Percentiles rank a stretch among this genome's conserved stretches.
Conservation (phyloP, 2,797 vertebrate species). For the Leontocebus nigricollis region DNA sequence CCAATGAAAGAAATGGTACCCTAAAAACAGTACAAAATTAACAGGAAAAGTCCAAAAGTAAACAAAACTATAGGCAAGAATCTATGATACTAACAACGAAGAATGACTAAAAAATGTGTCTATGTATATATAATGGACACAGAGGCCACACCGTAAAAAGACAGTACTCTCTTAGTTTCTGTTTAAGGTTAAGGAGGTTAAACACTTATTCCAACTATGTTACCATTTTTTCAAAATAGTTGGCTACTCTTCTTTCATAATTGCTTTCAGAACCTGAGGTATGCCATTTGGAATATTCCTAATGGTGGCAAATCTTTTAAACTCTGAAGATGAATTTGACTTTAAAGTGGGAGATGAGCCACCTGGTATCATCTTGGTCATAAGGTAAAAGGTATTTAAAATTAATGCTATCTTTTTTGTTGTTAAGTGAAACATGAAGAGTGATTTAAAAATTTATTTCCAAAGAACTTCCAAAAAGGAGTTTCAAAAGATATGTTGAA, state of each 20-base stretch:
- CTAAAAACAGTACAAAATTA: constrained; percentile 27
- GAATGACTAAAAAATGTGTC: background rate
- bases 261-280: background rate
- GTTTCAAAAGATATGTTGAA: background rate
- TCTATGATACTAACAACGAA: background rate
- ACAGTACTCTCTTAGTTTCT: background rate
- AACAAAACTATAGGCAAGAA: background rate
- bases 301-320: background rate
- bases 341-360: background rate
- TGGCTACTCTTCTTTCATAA: background rate
- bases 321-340: background rate
- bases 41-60: background rate
- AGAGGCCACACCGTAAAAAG: background rate
- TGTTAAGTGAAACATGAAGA: background rate
- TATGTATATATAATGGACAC: background rate
- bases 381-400: background rate
- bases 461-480: constrained; percentile 31
- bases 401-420: background rate
- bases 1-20: background rate
- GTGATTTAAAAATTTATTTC: background rate
- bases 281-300: background rate
- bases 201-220: background rate
- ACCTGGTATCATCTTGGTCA: background rate
- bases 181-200: background rate
- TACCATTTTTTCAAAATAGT: background rate